Evolutionary conservation across 2,113 vertebrate species (phyloP).

Genomic region (Haemorhous mexicanus): DNA sequence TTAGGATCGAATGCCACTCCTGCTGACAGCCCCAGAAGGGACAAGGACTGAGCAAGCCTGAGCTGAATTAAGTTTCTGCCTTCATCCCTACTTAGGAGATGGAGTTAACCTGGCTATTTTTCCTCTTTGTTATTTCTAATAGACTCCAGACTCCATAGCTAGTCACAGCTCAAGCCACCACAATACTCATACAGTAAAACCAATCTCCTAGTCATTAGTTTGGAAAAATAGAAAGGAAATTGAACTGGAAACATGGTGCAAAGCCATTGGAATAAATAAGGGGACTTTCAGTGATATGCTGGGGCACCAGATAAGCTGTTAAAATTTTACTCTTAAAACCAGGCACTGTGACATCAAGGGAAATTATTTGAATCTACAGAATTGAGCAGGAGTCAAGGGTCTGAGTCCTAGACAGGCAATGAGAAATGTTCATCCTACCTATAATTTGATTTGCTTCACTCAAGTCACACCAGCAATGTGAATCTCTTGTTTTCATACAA

Average conservation of each 20-base stretch:
- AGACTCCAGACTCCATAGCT: not conserved
- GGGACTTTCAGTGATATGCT: not conserved
- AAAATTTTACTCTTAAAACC: slow-evolving; percentile 15
- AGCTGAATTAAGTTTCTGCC: slow-evolving; percentile 7
- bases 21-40: not conserved
- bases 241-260: slow-evolving; percentile 29
- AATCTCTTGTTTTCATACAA: not conserved
- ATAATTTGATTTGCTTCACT: slow-evolving; percentile 13
- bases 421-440: not conserved
- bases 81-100: not conserved
- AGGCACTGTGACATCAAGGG: slow-evolving; percentile 2
- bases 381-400: not conserved
- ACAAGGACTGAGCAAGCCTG: not conserved
- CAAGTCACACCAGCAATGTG: not conserved
- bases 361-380: not conserved
- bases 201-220: slow-evolving; percentile 52
- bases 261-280: slow-evolving; percentile 40
- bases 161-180: not conserved
- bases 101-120: not conserved
- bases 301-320: not conserved
- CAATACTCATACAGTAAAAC: not conserved
- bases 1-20: not conserved
- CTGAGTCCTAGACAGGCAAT: not conserved
- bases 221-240: slow-evolving; percentile 58
- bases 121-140: slow-evolving; percentile 4